Evolutionary conservation across 2,888 invertebrate species (phyloP).

Genomic region (Laspeyria flexula): DNA sequence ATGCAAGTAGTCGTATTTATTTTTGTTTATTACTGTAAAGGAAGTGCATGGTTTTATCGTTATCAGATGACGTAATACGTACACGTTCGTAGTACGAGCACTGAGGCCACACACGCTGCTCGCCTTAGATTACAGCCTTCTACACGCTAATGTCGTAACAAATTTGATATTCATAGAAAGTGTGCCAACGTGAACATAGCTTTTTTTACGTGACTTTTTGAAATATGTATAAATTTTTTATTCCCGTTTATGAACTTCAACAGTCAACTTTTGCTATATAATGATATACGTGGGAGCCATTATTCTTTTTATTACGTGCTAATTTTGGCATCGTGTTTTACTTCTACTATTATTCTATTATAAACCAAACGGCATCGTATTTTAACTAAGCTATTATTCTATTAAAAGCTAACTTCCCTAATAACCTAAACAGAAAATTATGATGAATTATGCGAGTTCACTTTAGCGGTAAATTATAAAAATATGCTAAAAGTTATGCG

Average conservation of each 20-base stretch:
- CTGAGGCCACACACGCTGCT: slow-evolving; percentile 45
- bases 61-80: slow-evolving; percentile 56
- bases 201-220: slow-evolving; percentile 37
- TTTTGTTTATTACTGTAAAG: slow-evolving; percentile 15
- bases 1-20: slow-evolving; percentile 22
- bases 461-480: slow-evolving; percentile 36
- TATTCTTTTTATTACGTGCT: not conserved
- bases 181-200: slow-evolving; percentile 22
- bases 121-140: slow-evolving; percentile 29
- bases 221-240: slow-evolving; percentile 32
- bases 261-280: slow-evolving; percentile 12
- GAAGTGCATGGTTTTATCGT: slow-evolving; percentile 54
- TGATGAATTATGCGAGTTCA: slow-evolving; percentile 18
- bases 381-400: not conserved
- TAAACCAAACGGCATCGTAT: not conserved
- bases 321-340: slow-evolving; percentile 1
- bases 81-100: slow-evolving; percentile 42
- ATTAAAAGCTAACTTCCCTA: not conserved
- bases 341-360: not conserved
- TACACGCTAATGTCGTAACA: slow-evolving; percentile 28
- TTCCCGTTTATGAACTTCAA: slow-evolving; percentile 13
- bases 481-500: slow-evolving; percentile 38
- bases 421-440: slow-evolving; percentile 4
- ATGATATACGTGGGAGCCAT: slow-evolving; percentile 1
- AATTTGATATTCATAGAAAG: slow-evolving; percentile 38